Conservation (phyloP, 2,888 invertebrate species). For the Hedychridium roseum region DNA sequence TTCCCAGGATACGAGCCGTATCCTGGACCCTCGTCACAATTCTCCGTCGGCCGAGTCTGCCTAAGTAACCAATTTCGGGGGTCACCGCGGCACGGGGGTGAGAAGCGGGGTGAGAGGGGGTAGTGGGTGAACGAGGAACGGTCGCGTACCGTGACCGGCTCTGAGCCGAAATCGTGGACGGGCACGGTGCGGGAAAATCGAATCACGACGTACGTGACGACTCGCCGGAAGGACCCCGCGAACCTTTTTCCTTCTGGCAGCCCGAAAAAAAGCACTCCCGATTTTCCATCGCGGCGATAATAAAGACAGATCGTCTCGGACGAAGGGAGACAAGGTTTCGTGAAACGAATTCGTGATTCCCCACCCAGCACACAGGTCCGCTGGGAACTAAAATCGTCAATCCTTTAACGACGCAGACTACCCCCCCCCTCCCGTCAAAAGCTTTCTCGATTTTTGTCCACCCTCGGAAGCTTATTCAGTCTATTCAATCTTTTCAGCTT, state of each 20-base stretch:
- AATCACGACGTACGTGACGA: slow-evolving; percentile 25
- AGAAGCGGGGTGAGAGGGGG: no score
- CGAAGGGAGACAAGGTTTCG: slow-evolving; percentile 21
- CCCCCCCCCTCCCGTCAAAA: no score
- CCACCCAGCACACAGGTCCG: no score
- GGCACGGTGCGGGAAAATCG: slow-evolving; percentile 12
- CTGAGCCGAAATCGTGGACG: slow-evolving; percentile 1
- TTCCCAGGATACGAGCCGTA: neutral
- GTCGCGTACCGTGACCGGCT: no score
- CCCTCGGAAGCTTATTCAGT: no score
- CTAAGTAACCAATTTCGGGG: slow-evolving; percentile 17
- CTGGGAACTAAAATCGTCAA: no score
- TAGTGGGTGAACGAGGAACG: no score
- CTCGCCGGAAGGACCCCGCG: slow-evolving; percentile 3
- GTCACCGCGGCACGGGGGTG: slow-evolving; percentile 1
- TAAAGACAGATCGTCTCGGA: slow-evolving; percentile 36
- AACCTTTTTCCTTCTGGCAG: neutral
- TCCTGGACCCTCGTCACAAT: neutral
- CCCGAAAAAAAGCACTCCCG: slow-evolving; percentile 11
- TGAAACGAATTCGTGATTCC: slow-evolving; percentile 34
- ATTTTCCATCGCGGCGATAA: slow-evolving; percentile 31
- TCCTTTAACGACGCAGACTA: no score
- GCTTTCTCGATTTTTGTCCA: no score
- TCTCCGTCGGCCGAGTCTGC: neutral
- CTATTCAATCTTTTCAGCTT: no score